A percentile compares a stretch with the other conserved stretches of the same genome.
Evolutionary conservation across 2,113 vertebrate species (phyloP).

Genomic region (Carlito syrichta): DNA sequence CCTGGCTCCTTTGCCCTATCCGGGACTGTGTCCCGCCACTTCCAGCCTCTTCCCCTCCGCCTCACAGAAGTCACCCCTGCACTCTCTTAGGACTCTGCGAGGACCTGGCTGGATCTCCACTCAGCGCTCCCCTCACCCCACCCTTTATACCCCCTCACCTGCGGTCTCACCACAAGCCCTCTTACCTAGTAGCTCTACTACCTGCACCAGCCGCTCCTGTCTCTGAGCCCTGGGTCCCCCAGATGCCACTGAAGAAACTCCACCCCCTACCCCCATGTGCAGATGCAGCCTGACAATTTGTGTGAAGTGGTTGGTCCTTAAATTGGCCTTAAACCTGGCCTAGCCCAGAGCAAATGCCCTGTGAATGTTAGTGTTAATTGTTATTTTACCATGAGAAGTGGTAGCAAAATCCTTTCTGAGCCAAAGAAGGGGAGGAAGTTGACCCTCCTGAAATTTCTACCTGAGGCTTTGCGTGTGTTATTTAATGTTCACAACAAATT

Average conservation of each 20-base stretch:
- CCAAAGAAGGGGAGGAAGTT: background rate
- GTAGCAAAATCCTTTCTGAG: slow-evolving; percentile 21
- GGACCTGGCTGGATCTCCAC: background rate
- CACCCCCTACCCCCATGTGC: background rate
- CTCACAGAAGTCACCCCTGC: background rate
- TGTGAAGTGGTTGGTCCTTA: background rate
- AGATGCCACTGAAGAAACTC: background rate
- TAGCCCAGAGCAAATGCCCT: background rate
- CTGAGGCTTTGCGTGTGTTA: background rate
- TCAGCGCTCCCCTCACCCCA: background rate
- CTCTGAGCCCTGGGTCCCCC: background rate
- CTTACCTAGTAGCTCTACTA: background rate
- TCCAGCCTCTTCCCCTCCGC: too few species aligned
- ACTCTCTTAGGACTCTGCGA: background rate
- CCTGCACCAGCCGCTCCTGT: background rate
- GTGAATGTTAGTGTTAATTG: background rate
- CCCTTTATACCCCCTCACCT: background rate
- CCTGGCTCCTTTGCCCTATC: background rate
- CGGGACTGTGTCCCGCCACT: background rate
- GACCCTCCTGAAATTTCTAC: background rate
- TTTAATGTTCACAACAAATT: slow-evolving; percentile 9
- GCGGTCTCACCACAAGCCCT: background rate
- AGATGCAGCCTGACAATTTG: background rate
- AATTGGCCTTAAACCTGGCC: background rate
- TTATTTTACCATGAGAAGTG: background rate